A percentile compares a stretch with the other conserved stretches of the same genome.
phyloP scores from a whole-genome alignment of 1,140 invertebrate genomes.

The Drosophila elegans region DNA sequence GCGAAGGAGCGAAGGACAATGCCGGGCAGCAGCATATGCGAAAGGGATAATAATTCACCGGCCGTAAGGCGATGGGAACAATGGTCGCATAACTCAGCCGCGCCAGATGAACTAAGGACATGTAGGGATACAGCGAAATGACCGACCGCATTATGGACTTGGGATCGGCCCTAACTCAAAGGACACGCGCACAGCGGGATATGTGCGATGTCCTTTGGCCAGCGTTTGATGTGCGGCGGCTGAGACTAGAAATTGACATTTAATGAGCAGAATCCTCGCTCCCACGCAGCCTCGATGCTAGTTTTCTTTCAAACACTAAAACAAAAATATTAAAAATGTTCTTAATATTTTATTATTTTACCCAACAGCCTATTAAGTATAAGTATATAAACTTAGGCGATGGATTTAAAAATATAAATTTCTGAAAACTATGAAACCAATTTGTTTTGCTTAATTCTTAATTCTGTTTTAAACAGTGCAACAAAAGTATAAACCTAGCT shows the following conservation, averaged over 20 bases:
- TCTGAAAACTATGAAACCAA: too few species aligned
- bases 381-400: too few species aligned
- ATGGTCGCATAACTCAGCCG: constrained; percentile 40
- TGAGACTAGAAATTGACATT: constrained; percentile 52
- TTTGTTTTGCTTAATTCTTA: too few species aligned
- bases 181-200: constrained; percentile 53
- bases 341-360: too few species aligned
- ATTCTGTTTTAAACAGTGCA: too few species aligned
- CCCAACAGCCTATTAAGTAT: too few species aligned
- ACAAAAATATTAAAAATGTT: constrained; percentile 8
- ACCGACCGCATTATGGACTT: constrained; percentile 31
- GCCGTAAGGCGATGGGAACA: constrained; percentile 34
- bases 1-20: constrained; percentile 52
- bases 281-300: constrained; percentile 9
- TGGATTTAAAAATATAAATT: too few species aligned
- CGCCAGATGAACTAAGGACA: constrained; percentile 50
- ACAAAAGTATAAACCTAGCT: too few species aligned
- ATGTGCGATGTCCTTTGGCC: constrained; percentile 36
- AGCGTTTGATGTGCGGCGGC: constrained; percentile 44
- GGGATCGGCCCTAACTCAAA: constrained; percentile 45
- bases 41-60: constrained; percentile 63
- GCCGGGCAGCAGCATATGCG: constrained; percentile 52
- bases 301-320: constrained; percentile 16
- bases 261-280: constrained; percentile 39
- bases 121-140: constrained; percentile 7